Base-by-base conservation (phyloP, 2,888 invertebrate species). In the Junonia oenone region DNA sequence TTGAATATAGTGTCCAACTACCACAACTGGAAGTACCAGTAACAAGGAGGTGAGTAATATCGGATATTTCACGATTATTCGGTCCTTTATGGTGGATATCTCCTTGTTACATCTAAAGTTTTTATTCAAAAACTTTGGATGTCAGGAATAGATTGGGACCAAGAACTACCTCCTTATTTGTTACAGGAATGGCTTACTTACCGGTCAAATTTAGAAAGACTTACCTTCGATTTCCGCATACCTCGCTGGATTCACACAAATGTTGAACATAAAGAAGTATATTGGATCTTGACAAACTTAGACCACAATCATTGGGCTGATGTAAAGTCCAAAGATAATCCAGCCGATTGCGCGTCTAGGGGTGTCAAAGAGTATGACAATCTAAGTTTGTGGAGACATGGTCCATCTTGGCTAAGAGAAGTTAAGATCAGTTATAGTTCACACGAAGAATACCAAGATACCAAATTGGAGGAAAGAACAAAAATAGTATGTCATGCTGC, bases 311-410 rank as follows among this genome's bases (percentile, higher is more conserved):
- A n/a, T n/a, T n/a, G n/a, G n/a, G n/a, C n/a, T n/a, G n/a, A n/a
- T n/a, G n/a, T n/a, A n/a, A n/a, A n/a, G n/a, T n/a, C n/a, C n/a
- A n/a, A n/a, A n/a, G n/a, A n/a, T n/a, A n/a, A n/a, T n/a, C n/a
- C n/a, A n/a, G n/a, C n/a, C 0, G 71, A 73, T 54, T 61, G 55
- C 31, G 68, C 69, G 0, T 69, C 72, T 11, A 55, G 71, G 14
- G 68, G 70, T 2, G 6, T 64, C 9, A 2, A 11, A 6, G 58
- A 58, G 6, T 51, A 61, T 6, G 9, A 26, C 6, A 6, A 51
- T 3, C 11, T 38, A 5, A 22, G 45, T 6, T 40, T 64, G 19
- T 67, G 67, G 65, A 17, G 17, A 5, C 6, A 37, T n/a, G 67
- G 64, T n/a, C 65, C 67, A n/a, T 9, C 14, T 6, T 63, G 53